Base-by-base conservation (phyloP, 2,888 invertebrate genomes). In the Sphaeridia pumilis region DNA sequence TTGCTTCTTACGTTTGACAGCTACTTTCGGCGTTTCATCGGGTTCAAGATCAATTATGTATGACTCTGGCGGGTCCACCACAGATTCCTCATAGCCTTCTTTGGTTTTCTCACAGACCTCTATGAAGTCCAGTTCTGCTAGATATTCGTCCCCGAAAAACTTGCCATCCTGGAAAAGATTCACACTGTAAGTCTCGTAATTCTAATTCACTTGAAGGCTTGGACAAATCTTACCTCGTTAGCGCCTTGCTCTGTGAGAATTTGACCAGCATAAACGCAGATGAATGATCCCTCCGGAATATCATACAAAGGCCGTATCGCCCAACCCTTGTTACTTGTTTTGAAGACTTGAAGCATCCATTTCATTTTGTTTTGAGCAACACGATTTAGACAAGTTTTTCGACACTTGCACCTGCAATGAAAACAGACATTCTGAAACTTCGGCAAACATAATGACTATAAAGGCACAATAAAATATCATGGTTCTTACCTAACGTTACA, bases 101-200 rank as follows among this genome's bases (percentile, higher is more conserved):
- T 87, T 88, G 64, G 81, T 76, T 41, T 78, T 78, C 68, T 90
- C 89, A 27, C 89, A 88, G 0, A 87, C 87, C 71, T 97, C 95
- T 25, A 97, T 93, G 67, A 94, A 92, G 72, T 98, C 97, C 63
- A 98, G 71, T 69, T 98, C 97, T 0, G 97, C 97, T 49, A 95
- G 78, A 68, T 97, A 98, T 68, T 95, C 94, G 69, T 95, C 95
- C 0, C 94, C 94, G 63, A 85, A 88, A 68, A 84, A 83, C 62
- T 86, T 77, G 1, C 92, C 93, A 57, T 73, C 74, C 70, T 73
- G 58, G 17, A 44, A 56, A 27, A 22, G 38, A n/a, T n/a, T n/a
- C n/a, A n/a, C n/a, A n/a, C n/a, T n/a, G n/a, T n/a, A n/a, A n/a
- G n/a, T n/a, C n/a, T n/a, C n/a, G n/a, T n/a, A n/a, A n/a, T n/a